These are phyloP conservation scores for Opisthograptis luteolata DNA, from an alignment of 2,888 invertebrate species.

Conservation along the genomic window DNA sequence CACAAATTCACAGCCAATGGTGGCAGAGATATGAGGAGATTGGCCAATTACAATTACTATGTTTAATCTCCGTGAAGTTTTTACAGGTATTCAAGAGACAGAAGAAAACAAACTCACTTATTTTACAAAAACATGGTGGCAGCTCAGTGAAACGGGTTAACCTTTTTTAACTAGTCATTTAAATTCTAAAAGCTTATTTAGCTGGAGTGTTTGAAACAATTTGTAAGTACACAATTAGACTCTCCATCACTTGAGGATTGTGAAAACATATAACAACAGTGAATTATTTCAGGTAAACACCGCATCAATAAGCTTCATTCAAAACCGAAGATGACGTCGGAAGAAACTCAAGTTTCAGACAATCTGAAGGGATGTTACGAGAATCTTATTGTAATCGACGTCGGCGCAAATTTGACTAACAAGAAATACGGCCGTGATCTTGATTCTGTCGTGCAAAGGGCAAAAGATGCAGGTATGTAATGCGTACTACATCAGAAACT, in stretches of 20 bases:
- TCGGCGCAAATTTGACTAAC: conserved; percentile 96
- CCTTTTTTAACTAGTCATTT: conserved; percentile 72
- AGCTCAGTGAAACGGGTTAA: conserved; percentile 75
- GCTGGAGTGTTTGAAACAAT: conserved; percentile 83
- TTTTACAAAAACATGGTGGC: conserved; percentile 79
- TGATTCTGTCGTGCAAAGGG: conserved; percentile 95
- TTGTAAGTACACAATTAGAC: conserved; percentile 61
- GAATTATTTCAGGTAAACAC: conserved; percentile 73
- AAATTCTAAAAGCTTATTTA: conserved; percentile 76
- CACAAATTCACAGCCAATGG: too few species aligned
- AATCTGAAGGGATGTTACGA: conserved; percentile 92
- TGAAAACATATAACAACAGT: conserved; percentile 30
- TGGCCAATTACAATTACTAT: not conserved
- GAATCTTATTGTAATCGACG: conserved; percentile 95
- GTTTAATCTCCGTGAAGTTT: conserved; percentile 7
- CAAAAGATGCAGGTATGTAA: conserved; percentile 93
- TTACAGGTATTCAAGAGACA: not conserved
- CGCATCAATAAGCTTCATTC: conserved; percentile 76
- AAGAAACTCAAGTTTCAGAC: conserved; percentile 78
- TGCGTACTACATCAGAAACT: not conserved
- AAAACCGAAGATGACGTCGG: conserved; percentile 80
- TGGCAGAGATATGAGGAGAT: too few species aligned
- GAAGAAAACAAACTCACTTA: conserved; percentile 15
- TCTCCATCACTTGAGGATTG: conserved; percentile 7
- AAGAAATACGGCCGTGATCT: conserved; percentile 96